These are phyloP conservation scores for Aspidoscelis tigris DNA, from an alignment of 2,113 vertebrate species.

Conservation along the genomic window DNA sequence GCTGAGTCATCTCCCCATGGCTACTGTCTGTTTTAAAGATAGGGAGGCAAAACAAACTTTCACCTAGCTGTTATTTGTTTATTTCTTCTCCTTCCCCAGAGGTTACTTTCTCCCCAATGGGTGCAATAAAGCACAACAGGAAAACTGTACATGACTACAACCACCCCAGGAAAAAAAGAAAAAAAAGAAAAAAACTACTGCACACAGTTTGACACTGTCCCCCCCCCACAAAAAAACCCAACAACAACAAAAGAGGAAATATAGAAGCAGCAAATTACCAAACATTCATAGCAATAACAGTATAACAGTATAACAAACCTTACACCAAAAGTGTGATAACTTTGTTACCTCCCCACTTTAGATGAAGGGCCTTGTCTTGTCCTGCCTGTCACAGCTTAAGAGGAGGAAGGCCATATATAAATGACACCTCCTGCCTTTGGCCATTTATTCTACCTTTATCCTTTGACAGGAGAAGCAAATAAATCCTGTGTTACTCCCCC, in stretches of 20 bases:
- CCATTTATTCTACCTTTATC: neutral
- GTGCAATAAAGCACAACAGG: constrained; percentile 17
- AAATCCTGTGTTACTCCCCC: neutral
- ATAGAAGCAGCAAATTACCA: neutral
- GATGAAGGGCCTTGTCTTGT: neutral
- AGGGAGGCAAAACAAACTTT: constrained; percentile 59
- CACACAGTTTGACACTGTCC: rapidly evolving
- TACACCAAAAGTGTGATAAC: neutral
- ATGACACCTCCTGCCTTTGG: neutral
- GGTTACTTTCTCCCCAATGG: neutral
- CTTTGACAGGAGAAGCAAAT: neutral
- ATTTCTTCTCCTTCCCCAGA: neutral
- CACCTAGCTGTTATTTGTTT: neutral
- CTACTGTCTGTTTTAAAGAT: constrained; percentile 83
- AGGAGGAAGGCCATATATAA: neutral
- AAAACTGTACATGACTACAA: neutral
- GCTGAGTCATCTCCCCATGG: constrained; percentile 89
- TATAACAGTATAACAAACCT: neutral
- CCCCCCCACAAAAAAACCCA: too few relatives aligned
- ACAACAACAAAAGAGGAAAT: neutral
- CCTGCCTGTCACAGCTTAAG: constrained; percentile 1
- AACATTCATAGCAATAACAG: neutral
- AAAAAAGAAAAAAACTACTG: neutral
- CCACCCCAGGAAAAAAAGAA: neutral
- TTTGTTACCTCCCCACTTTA: neutral